phyloP scores from a whole-genome alignment of 1,140 invertebrate species.

The Drosophila kepulauana region DNA sequence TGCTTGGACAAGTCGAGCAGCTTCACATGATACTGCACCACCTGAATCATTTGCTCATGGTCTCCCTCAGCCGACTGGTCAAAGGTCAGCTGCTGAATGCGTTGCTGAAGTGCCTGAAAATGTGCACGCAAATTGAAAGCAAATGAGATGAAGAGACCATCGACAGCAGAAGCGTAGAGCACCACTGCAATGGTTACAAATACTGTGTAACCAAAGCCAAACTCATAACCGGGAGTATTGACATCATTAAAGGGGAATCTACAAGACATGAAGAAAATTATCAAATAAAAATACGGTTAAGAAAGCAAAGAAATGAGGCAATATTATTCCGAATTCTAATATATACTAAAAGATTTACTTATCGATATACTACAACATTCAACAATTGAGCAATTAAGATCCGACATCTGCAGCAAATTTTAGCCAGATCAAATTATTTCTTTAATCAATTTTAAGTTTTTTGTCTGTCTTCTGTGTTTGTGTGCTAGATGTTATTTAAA shows the following conservation, averaged over 20 bases:
- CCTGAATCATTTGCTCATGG: slow-evolving; percentile 24
- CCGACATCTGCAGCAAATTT: too few species aligned
- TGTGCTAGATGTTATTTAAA: too few species aligned
- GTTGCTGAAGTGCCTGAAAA: slow-evolving; percentile 66
- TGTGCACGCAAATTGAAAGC: slow-evolving; percentile 76
- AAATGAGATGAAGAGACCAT: slow-evolving; percentile 75
- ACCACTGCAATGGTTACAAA: slow-evolving; percentile 69
- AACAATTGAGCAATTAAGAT: neutral
- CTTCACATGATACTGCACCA: slow-evolving; percentile 61
- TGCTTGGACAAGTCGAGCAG: slow-evolving; percentile 53
- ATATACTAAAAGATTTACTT: too few species aligned
- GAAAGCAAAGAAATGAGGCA: neutral
- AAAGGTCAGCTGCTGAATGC: slow-evolving; percentile 41
- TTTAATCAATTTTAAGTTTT: too few species aligned
- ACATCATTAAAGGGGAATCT: slow-evolving; percentile 73
- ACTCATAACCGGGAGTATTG: slow-evolving; percentile 64
- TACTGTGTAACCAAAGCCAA: slow-evolving; percentile 61
- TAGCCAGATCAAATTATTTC: too few species aligned
- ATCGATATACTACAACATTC: too few species aligned
- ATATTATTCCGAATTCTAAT: too few species aligned
- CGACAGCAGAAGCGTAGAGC: slow-evolving; percentile 67
- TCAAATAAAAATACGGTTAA: too few species aligned
- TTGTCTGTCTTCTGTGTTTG: too few species aligned
- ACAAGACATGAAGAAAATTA: neutral
- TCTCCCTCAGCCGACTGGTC: neutral